Percentiles rank a stretch among this genome's conserved stretches.
Evolutionary conservation across 2,113 vertebrate species (phyloP).

Genomic region (Grammomys surdaster): DNA sequence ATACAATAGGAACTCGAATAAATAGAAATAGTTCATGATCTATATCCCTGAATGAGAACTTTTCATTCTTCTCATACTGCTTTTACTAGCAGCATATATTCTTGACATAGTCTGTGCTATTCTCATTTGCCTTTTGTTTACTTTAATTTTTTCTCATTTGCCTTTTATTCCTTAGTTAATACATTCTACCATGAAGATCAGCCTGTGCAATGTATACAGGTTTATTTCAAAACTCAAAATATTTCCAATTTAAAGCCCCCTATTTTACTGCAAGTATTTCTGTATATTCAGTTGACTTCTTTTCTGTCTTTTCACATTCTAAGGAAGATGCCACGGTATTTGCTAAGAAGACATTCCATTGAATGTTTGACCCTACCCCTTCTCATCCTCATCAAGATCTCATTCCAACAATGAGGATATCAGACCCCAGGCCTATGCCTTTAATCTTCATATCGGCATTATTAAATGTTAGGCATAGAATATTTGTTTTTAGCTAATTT

Average conservation of each 20-base stretch:
- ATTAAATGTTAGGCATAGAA: constrained; percentile 3
- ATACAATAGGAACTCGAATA: background rate
- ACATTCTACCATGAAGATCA: background rate
- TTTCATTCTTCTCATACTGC: background rate
- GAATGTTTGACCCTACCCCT: background rate
- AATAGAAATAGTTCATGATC: background rate
- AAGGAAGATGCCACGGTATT: background rate
- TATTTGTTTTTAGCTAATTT: constrained; percentile 9
- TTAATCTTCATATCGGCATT: constrained; percentile 24
- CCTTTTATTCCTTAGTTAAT: background rate
- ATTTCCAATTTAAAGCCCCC: background rate
- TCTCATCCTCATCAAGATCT: background rate
- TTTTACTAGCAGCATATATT: background rate
- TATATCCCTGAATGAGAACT: background rate
- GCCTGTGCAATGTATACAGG: background rate
- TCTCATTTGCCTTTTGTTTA: background rate
- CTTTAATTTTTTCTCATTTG: background rate
- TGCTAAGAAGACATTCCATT: constrained; percentile 29
- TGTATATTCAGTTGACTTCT: background rate
- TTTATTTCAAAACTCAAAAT: constrained; percentile 44
- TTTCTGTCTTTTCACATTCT: constrained; percentile 30
- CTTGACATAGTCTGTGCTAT: background rate
- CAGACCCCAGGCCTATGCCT: background rate
- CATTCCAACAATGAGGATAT: background rate
- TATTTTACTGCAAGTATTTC: constrained; percentile 31